Evolutionary conservation across 2,888 invertebrate species (phyloP).

Genomic region (Hypomecis atomaria): DNA sequence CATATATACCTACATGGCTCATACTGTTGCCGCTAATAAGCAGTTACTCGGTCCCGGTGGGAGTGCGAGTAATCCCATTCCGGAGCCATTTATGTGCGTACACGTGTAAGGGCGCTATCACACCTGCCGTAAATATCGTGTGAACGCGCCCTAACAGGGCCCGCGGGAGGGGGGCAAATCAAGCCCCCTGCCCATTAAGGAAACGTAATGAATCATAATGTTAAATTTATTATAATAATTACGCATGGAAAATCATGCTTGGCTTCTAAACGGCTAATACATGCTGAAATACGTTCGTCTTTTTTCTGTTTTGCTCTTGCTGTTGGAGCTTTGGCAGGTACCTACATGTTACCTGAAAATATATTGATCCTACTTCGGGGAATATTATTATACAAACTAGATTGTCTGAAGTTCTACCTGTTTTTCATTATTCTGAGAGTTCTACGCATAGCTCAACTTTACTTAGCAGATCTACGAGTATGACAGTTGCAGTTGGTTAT

Average conservation of each 20-base stretch:
- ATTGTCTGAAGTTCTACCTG: too few relatives aligned
- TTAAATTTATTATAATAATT: conserved; percentile 14
- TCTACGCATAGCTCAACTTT: too few relatives aligned
- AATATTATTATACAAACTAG: too few relatives aligned
- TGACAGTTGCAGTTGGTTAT: too few relatives aligned
- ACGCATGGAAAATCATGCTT: conserved; percentile 5
- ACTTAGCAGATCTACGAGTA: too few relatives aligned
- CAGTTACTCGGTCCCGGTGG: neutral
- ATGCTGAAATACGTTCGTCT: neutral
- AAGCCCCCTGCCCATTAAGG: conserved; percentile 5
- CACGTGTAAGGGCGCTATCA: conserved; percentile 28
- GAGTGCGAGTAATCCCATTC: conserved; percentile 13
- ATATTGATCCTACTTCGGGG: too few relatives aligned
- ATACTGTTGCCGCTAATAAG: neutral
- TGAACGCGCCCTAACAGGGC: conserved; percentile 15
- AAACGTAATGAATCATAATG: conserved; percentile 18
- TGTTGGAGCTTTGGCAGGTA: neutral
- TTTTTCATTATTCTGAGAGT: too few relatives aligned
- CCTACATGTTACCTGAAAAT: too few relatives aligned
- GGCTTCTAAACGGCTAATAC: neutral
- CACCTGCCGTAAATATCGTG: conserved; percentile 29
- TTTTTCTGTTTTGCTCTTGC: neutral
- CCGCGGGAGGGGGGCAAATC: neutral
- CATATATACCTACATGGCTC: too few relatives aligned
- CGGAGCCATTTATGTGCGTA: conserved; percentile 24